Evolutionary conservation across 2,888 invertebrate genomes (phyloP).

Genomic region (Torymus texanus): DNA sequence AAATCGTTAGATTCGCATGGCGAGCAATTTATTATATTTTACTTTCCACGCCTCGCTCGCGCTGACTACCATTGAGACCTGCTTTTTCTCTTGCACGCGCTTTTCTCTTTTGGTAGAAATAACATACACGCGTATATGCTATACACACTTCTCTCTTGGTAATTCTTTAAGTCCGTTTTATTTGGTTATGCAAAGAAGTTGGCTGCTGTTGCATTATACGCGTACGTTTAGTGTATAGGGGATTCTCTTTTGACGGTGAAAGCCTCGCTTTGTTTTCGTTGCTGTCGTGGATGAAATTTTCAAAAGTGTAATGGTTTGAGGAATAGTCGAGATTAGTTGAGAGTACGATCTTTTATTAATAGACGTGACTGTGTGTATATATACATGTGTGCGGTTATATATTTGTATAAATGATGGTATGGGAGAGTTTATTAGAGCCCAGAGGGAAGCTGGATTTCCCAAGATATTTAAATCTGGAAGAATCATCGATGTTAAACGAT

Average conservation of each 20-base stretch:
- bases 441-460: constrained; percentile 3
- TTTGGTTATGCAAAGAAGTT: constrained; percentile 39
- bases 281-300: no score
- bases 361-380: neutral
- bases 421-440: no score
- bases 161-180: constrained; percentile 6
- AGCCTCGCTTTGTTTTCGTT: neutral
- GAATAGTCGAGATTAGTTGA: no score
- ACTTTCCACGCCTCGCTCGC: constrained; percentile 40
- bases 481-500: neutral
- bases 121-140: neutral
- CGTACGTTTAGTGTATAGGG: no score
- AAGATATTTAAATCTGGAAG: neutral
- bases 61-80: neutral
- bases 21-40: constrained; percentile 42
- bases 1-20: constrained; percentile 56
- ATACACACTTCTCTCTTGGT: neutral
- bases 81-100: constrained; percentile 15
- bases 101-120: constrained; percentile 32
- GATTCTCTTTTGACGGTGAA: neutral
- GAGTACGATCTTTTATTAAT: neutral
- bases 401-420: no score
- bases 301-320: no score
- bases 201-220: neutral
- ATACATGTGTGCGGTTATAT: no score